A percentile compares a stretch with the other conserved stretches of the same genome.
Conservation (phyloP, 2,888 invertebrate species). For the Lithophane socia region DNA sequence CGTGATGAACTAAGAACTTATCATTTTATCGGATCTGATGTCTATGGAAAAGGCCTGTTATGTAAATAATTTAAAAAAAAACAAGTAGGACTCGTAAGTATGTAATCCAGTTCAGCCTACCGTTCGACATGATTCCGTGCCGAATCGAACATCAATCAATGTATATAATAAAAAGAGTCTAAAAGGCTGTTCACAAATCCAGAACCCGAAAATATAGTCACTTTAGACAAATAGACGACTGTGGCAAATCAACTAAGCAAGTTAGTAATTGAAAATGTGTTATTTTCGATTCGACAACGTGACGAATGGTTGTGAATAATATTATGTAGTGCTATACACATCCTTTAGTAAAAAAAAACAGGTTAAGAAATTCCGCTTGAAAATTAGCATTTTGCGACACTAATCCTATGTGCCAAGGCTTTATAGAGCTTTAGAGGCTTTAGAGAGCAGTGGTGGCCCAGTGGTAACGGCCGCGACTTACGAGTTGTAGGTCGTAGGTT, state of each 20-base stretch:
- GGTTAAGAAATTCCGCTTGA: conserved; percentile 16
- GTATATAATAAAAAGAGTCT: background rate
- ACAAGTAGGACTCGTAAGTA: background rate
- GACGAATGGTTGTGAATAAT: background rate
- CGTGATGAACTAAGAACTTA: conserved; percentile 23
- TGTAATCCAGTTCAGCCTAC: conserved; percentile 17
- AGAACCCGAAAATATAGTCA: background rate
- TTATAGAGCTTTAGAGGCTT: too few species aligned
- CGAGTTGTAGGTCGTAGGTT: too few species aligned
- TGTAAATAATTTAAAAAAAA: conserved; percentile 22
- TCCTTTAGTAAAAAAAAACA: conserved; percentile 26
- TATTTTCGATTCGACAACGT: background rate
- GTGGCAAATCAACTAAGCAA: background rate
- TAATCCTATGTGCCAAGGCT: conserved; percentile 49
- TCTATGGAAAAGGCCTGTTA: conserved; percentile 18
- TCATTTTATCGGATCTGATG: conserved; percentile 15
- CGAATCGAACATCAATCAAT: background rate
- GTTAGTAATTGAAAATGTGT: background rate
- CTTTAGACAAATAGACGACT: background rate
- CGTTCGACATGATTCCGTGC: background rate
- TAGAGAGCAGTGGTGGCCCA: too few species aligned
- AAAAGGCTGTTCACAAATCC: background rate
- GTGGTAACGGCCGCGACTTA: too few species aligned
- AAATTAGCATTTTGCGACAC: conserved; percentile 43
- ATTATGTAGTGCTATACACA: background rate